A percentile compares a stretch with the other conserved stretches of the same genome.
Conservation (phyloP, 2,113 vertebrate genomes). For the Panurus biarmicus region DNA sequence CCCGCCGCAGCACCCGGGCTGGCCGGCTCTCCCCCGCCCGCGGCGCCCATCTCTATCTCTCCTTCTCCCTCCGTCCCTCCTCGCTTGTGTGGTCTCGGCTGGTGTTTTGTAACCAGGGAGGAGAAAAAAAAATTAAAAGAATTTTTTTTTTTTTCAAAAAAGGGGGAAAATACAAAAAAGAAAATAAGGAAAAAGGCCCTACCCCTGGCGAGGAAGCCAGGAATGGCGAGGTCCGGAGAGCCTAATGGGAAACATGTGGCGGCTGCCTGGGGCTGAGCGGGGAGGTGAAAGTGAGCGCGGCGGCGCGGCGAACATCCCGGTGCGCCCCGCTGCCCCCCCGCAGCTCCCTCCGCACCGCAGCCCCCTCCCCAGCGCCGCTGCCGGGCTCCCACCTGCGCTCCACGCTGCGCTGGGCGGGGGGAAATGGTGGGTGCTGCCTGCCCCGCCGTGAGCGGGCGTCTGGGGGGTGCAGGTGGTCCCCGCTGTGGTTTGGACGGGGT, state of each 20-base stretch:
- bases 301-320: not conserved
- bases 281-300: constrained; percentile 68
- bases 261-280: constrained; percentile 58
- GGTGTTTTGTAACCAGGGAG: constrained; percentile 14
- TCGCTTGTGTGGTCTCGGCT: constrained; percentile 49
- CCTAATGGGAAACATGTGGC: constrained; percentile 82
- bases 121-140: not conserved
- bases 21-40: not conserved
- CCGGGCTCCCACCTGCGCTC: not conserved
- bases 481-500: rapidly evolving
- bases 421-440: not conserved
- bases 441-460: rapidly evolving
- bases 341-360: not conserved
- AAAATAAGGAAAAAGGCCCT: constrained; percentile 15
- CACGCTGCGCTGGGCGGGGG: rapidly evolving
- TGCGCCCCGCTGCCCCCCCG: not conserved
- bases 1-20: not conserved
- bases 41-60: not conserved
- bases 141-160: not conserved
- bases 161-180: too few species aligned
- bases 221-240: constrained; percentile 36
- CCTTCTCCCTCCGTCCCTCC: not conserved
- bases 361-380: not conserved
- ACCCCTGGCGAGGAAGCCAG: constrained; percentile 43
- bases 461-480: not conserved